Evolutionary conservation across 2,888 invertebrate species (phyloP).

Genomic region (Drosophila hamatofila): DNA sequence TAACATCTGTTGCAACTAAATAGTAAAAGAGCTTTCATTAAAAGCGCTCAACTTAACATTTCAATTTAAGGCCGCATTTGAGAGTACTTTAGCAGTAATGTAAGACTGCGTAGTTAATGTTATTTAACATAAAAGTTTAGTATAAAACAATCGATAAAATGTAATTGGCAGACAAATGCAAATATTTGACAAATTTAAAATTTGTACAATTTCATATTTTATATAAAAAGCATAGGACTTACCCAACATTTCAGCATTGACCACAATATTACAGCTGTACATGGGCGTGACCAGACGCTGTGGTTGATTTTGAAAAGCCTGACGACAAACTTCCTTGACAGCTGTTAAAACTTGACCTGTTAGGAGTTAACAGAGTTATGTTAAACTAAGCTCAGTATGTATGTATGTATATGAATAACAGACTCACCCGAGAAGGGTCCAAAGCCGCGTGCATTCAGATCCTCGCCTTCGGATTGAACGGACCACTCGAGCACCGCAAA

Average conservation of each 20-base stretch:
- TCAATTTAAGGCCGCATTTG: background rate
- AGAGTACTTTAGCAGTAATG: background rate
- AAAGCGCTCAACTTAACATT: background rate
- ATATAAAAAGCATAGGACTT: slow-evolving; percentile 84
- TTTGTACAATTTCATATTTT: background rate
- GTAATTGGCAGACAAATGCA: no score
- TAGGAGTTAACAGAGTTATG: background rate
- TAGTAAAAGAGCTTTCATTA: background rate
- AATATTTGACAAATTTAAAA: no score
- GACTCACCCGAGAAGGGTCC: slow-evolving; percentile 87
- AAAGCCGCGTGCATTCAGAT: slow-evolving; percentile 80
- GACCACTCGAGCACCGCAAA: slow-evolving; percentile 95
- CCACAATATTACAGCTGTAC: slow-evolving; percentile 93
- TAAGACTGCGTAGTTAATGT: background rate
- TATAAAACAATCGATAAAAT: no score
- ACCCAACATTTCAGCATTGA: slow-evolving; percentile 95
- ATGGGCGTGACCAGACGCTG: slow-evolving; percentile 97
- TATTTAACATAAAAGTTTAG: background rate
- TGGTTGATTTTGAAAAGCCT: slow-evolving; percentile 94
- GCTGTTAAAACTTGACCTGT: slow-evolving; percentile 96
- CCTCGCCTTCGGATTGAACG: slow-evolving; percentile 86
- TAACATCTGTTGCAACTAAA: background rate
- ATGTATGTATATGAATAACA: background rate
- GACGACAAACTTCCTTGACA: slow-evolving; percentile 94
- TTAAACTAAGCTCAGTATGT: background rate